Percentiles rank a stretch among this genome's conserved stretches.
These are phyloP conservation scores for Aselliscus stoliczkanus DNA, from an alignment of 2,797 vertebrate species.

Conservation along the genomic window DNA sequence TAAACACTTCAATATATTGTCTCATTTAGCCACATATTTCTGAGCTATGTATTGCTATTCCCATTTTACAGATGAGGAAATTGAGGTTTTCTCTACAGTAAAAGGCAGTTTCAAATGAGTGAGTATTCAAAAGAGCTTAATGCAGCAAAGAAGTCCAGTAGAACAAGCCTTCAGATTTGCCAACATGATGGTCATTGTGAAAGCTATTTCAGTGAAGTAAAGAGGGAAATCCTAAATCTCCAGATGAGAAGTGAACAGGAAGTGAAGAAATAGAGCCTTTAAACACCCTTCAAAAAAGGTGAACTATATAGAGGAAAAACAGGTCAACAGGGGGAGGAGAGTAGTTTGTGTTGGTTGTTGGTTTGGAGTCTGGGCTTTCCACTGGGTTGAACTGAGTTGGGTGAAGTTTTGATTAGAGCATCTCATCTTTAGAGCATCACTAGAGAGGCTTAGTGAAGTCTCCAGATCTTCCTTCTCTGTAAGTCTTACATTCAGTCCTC, in stretches of 20 bases:
- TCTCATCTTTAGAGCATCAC: too few species aligned
- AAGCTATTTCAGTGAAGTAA: background rate
- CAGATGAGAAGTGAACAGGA: background rate
- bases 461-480: background rate
- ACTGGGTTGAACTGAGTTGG: too few species aligned
- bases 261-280: background rate
- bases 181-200: background rate
- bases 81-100: background rate
- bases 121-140: background rate
- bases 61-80: background rate
- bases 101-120: background rate
- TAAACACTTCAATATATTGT: background rate
- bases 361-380: background rate
- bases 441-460: background rate
- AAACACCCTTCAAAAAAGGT: background rate
- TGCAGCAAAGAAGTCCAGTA: background rate
- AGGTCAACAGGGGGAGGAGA: background rate
- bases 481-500: background rate
- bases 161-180: background rate
- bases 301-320: background rate
- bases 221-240: background rate
- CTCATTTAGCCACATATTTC: background rate
- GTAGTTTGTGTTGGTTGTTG: background rate
- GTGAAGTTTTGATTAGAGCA: background rate
- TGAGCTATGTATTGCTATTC: background rate